Evolutionary conservation across 53 echinoderm and acorn worm species (phyloP), one percentile per base, ranked within the genome.

Genomic region (Luidia sarsii): DNA sequence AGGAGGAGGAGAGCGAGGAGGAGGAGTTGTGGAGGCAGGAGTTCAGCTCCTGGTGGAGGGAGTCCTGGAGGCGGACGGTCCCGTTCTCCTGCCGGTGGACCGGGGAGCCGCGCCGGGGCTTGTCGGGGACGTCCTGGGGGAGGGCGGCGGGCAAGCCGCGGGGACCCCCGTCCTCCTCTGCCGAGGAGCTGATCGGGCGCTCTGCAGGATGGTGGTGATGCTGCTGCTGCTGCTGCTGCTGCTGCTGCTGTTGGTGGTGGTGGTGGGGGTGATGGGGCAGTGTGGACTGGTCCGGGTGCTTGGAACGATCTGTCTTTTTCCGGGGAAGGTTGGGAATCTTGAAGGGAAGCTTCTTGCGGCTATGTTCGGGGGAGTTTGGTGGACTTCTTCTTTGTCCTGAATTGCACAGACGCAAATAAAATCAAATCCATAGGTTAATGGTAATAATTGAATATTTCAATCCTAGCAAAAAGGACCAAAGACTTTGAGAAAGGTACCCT

Each of bases 41-140:
- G 50, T 92, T 95, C 22, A 95, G 48, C 57, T 95, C 92, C 28
- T 92, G 92, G 41, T 85, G 82, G 14, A 90, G 24, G 19, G 84
- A 69, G 50, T 95, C 86, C 31, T 67, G 67, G 56, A 83, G 37
- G 54, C 85, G 74, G 14, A 62, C 41, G 2, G 64, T 71, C 15
- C 94, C 94, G 36, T 94, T 94, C 72, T 94, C 91, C 51, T 89
- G 90, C 51, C 86, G 55, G 46, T 90, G 90, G n/a, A 73, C 19
- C 33, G 90, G 84, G 2, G 94, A 88, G 48, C 73, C 79, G 15
- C 83, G 85, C 23, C 71, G 46, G 20, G 84, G 62, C 32, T 70
- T 83, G 45, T 83, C 83, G 39, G 51, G 87, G 79, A 83, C 65
- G 19, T 68, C 67, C 15, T 71, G 84, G 68, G 75, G 80, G 22